These are phyloP conservation scores for Pemphigus obesinymphae DNA, from an alignment of 1,140 invertebrate genomes.

Conservation along the genomic window DNA sequence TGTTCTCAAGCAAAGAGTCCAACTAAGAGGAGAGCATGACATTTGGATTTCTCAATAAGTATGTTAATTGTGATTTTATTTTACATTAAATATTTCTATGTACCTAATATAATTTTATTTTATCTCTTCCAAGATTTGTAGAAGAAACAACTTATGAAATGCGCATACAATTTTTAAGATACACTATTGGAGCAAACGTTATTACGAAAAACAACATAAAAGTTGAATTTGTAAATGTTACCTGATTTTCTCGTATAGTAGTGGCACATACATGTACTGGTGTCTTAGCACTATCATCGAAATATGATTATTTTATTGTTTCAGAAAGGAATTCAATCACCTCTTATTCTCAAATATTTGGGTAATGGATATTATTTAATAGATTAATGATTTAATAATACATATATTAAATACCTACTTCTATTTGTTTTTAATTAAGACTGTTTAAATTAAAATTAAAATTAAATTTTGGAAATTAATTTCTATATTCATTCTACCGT, in stretches of 20 bases:
- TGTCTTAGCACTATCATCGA: not conserved
- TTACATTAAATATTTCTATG: not conserved
- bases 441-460: no score
- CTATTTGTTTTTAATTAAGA: no score
- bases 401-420: no score
- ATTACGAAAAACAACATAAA: not conserved
- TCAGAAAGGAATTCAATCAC: not conserved
- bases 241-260: not conserved
- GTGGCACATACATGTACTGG: not conserved
- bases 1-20: not conserved
- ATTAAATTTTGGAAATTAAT: no score
- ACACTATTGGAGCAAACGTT: not conserved
- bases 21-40: not conserved
- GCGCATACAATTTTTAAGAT: not conserved
- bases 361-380: not conserved
- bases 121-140: not conserved
- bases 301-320: not conserved
- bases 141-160: not conserved
- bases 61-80: no score
- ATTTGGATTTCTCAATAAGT: not conserved
- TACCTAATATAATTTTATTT: no score
- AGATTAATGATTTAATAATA: no score
- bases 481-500: no score
- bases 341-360: not conserved
- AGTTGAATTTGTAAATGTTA: not conserved